Evolutionary conservation across 1,140 invertebrate species (phyloP), one percentile per base, ranked within the genome.

Genomic region (Euglossa dilemma): DNA sequence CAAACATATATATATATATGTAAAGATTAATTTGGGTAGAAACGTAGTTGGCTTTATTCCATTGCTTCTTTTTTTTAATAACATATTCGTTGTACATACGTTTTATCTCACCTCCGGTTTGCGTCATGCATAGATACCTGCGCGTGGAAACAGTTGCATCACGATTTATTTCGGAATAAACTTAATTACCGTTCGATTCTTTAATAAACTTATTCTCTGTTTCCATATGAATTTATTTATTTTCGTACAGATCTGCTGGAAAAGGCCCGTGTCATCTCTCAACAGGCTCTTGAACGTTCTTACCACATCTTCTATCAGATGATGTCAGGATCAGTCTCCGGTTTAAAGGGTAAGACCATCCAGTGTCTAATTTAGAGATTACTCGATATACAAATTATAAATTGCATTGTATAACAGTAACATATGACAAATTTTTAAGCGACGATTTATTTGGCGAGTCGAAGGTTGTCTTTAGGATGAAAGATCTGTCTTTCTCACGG

Each of bases 271-370:
- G 99, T 99, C 95, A 99, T 99, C 95, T 99, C 99, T 92, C 99
- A 99, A 95, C 98, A 99, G 94, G 93, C 98, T 87, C 95, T 99
- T 90, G 99, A 99, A 95, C 97, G 99, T 95, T 99, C 99, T 90
- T 99, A 99, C 96, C 99, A 99, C 95, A 99, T 99, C 95, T 99
- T 99, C 98, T 99, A 99, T 96, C 99, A 99, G 95, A 97, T 99
- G 93, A 99, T 99, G 98, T 99, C 99, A 91, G 98, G 98, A 85
- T 96, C 97, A 86, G 97, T 99, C 63, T 90, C 96, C 59, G 97
- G 96, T 88, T 94, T 99, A 82, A 99, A 98, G 96, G 97, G 98
- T 99, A 96, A 96, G 95, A 92, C 56, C 52, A 57, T 56, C 61
- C 14, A 50, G 25, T 47, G 25, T 18, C 7, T 18, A 45, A 23